Percentiles rank a stretch among this genome's conserved stretches.
Evolutionary conservation across 37 sponge, comb jelly and placozoan species (phyloP).

Genomic region (Theonella swinhoei): DNA sequence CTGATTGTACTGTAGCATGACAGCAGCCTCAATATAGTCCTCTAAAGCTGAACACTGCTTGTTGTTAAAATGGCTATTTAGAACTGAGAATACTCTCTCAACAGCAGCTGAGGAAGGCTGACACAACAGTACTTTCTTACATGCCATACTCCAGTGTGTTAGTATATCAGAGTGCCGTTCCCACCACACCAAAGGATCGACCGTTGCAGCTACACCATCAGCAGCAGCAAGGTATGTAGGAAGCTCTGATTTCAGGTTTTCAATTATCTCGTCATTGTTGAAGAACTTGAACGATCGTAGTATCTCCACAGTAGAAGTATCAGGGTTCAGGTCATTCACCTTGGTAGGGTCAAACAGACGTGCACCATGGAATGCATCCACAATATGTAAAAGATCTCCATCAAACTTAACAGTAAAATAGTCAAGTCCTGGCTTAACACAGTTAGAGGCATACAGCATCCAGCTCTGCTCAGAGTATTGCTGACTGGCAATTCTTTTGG

Average conservation of each 20-base stretch:
- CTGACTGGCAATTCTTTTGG: not conserved
- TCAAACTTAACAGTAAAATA: slow-evolving; percentile 10
- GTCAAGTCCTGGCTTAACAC: not conserved
- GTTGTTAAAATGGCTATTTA: slow-evolving; percentile 1
- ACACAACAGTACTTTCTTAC: slow-evolving; percentile 5
- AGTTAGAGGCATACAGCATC: not conserved
- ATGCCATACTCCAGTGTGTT: slow-evolving; percentile 17
- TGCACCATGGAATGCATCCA: slow-evolving; percentile 9
- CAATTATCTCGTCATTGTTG: not conserved
- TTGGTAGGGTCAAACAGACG: slow-evolving; percentile 7
- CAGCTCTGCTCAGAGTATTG: not conserved
- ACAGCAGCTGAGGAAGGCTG: slow-evolving; percentile 52
- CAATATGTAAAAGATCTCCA: not conserved
- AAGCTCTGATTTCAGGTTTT: slow-evolving; percentile 28
- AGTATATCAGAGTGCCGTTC: not conserved
- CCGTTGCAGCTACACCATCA: not conserved
- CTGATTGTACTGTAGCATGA: slow-evolving; percentile 30
- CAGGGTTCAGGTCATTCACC: slow-evolving; percentile 7
- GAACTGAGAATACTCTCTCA: slow-evolving; percentile 34
- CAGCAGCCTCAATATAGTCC: slow-evolving; percentile 8
- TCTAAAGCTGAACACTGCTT: slow-evolving; percentile 12
- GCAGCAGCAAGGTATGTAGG: slow-evolving; percentile 23
- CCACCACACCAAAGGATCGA: slow-evolving; percentile 18
- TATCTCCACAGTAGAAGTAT: slow-evolving; percentile 13
- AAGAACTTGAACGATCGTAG: not conserved